Percentiles rank a stretch among this genome's conserved stretches.
Conservation (phyloP, 2,797 vertebrate species). For the Microctenopoma lineatum region DNA sequence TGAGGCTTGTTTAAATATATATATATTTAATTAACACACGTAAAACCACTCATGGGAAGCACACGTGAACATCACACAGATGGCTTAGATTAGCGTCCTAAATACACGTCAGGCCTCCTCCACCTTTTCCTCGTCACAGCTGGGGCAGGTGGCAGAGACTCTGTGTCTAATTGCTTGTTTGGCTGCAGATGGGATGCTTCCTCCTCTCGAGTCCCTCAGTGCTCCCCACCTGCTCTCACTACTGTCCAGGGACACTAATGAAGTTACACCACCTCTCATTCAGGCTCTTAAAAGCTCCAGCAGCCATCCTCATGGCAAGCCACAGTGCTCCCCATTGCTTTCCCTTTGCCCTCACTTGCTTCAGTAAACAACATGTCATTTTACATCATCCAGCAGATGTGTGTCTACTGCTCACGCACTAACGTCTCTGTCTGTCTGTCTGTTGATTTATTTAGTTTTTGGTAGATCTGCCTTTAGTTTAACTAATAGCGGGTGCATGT, state of each 20-base stretch:
- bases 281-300: conserved; percentile 74
- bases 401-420: conserved; percentile 4
- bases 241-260: conserved; percentile 70
- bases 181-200: conserved; percentile 54
- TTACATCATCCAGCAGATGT: conserved; percentile 45
- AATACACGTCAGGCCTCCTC: conserved; percentile 51
- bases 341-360: conserved; percentile 52
- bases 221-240: conserved; percentile 57
- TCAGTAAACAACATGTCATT: conserved; percentile 70
- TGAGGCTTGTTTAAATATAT: no score
- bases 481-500: not conserved
- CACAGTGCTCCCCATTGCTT: conserved; percentile 69
- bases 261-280: conserved; percentile 73
- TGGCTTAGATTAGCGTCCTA: conserved; percentile 31
- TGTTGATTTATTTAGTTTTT: not conserved
- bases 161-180: conserved; percentile 68
- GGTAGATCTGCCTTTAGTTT: no score
- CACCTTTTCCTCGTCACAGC: conserved; percentile 39
- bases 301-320: conserved; percentile 41
- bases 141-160: conserved; percentile 55
- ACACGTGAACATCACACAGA: conserved; percentile 4
- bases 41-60: not conserved
- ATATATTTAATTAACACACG: not conserved
- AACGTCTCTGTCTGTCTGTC: not conserved
- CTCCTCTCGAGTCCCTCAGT: conserved; percentile 36